These are phyloP conservation scores for Ypsolopha scabrella DNA, from an alignment of 2,888 invertebrate genomes.

Conservation along the genomic window DNA sequence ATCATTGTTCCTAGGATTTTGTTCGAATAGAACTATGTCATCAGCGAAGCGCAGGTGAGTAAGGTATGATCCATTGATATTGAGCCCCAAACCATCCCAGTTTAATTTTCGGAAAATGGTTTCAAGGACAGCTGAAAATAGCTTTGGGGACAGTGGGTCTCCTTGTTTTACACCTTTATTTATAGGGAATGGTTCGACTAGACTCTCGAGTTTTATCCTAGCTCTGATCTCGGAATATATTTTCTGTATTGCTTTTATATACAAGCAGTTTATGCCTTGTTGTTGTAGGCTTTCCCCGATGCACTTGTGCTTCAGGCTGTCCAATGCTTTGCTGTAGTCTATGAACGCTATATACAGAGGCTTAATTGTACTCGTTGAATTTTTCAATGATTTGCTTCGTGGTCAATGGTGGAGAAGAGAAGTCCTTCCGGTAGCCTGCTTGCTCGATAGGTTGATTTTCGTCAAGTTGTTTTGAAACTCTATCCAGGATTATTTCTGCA, in stretches of 20 bases:
- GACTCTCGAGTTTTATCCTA: not conserved
- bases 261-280: constrained; percentile 1
- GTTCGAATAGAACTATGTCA: constrained; percentile 8
- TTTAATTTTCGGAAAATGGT: constrained; percentile 8
- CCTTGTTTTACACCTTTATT: constrained; percentile 2
- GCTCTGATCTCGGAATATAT: not conserved
- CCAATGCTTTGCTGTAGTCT: constrained; percentile 8
- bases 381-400: constrained; percentile 9
- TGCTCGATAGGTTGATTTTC: constrained; percentile 15
- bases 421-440: constrained; percentile 13
- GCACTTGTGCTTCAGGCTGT: not conserved
- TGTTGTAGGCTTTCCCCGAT: constrained; percentile 1
- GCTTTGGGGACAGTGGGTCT: constrained; percentile 15
- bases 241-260: not conserved
- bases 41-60: constrained; percentile 9
- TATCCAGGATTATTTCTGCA: too few species aligned
- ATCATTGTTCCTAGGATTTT: constrained; percentile 5
- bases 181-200: not conserved
- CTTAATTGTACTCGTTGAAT: constrained; percentile 4
- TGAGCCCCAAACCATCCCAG: constrained; percentile 8
- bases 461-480: constrained; percentile 11
- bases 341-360: constrained; percentile 8
- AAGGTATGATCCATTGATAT: constrained; percentile 8
- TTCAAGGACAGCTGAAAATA: constrained; percentile 11
- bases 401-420: too few species aligned